These are phyloP conservation scores for Brachylomia viminalis DNA, from an alignment of 2,888 invertebrate genomes.

Conservation along the genomic window DNA sequence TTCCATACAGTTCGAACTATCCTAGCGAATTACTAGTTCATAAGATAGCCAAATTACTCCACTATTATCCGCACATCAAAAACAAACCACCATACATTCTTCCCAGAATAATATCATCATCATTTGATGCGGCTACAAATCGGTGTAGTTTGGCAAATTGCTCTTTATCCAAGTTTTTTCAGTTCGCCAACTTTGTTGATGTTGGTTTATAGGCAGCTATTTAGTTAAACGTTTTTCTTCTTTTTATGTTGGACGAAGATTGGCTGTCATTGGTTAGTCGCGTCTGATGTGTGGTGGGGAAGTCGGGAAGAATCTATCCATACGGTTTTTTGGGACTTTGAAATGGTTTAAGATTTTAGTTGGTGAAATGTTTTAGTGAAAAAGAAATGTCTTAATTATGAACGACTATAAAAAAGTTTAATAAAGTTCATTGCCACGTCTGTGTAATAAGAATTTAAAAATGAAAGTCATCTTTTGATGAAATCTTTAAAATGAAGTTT, in stretches of 20 bases:
- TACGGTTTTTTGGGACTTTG: background rate
- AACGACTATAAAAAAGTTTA: background rate
- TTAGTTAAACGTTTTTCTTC: conserved; percentile 59
- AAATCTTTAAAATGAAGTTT: background rate
- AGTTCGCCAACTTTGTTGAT: conserved; percentile 60
- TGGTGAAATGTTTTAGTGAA: background rate
- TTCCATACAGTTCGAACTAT: background rate
- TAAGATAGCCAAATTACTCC: conserved; percentile 34
- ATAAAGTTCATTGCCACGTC: background rate
- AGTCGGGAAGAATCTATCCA: background rate
- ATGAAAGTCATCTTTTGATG: background rate
- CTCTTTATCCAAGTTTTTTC: conserved; percentile 67
- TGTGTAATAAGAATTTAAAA: conserved; percentile 1
- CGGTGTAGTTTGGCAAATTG: conserved; percentile 73
- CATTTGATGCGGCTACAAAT: conserved; percentile 72
- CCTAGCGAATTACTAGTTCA: conserved; percentile 14
- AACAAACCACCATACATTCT: conserved; percentile 53
- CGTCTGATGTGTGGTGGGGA: background rate
- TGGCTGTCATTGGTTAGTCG: conserved; percentile 39
- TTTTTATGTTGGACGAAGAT: conserved; percentile 52
- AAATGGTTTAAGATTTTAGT: background rate
- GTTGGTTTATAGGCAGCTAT: conserved; percentile 56
- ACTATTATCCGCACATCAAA: conserved; percentile 49
- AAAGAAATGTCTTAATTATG: background rate
- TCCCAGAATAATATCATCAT: conserved; percentile 69